Base-by-base conservation (phyloP, 2,888 invertebrate species). In the Phalera bucephala region DNA sequence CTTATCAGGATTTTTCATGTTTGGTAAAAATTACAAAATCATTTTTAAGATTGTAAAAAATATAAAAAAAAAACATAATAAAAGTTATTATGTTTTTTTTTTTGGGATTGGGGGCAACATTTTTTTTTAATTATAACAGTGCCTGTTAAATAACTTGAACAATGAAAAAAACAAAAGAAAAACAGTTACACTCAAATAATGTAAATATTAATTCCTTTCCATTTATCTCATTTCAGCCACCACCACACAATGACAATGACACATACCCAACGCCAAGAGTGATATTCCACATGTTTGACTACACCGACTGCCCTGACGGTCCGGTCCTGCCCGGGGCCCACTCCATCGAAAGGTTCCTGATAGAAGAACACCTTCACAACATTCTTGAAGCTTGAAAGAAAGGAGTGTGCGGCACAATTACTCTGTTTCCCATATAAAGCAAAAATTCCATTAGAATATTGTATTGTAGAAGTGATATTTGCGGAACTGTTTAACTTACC, bases 391-490 rank as follows among this genome's bases (percentile, higher is more conserved):
- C 96, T 47, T 17, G 99, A 99, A 74, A 91, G 99, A 33, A 99
- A 99, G 80, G 97, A 97, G 72, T 99, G 99, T 87, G 98, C 99
- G 0, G 95, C 96, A 0, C 95, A 97, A 64, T 86, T 99, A 12
- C 87, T 99, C 17, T 96, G 95, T 67, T 98, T 99, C 66, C 97
- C 97, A 0, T 96, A 97, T 69, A 97, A 97, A 83, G 92, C 94
- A 9, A 98, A 98, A 82, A 96, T 99, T 45, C 99, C 99, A 0
- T 80, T 99, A 36, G 99, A 99, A 75, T 99, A 99, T 80, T 98
- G 99, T 80, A 97, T 99, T 48, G 97, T 99, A 0, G 99, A 99
- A 91, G 96, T 98, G 0, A 95, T 99, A 61, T 98, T 99, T 84
- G 95, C 95, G 0, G 98, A 99, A 82, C 75, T 99, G 40, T 98